Evolutionary conservation across 2,797 vertebrate genomes (phyloP).

Genomic region (Hylomyscus alleni): DNA sequence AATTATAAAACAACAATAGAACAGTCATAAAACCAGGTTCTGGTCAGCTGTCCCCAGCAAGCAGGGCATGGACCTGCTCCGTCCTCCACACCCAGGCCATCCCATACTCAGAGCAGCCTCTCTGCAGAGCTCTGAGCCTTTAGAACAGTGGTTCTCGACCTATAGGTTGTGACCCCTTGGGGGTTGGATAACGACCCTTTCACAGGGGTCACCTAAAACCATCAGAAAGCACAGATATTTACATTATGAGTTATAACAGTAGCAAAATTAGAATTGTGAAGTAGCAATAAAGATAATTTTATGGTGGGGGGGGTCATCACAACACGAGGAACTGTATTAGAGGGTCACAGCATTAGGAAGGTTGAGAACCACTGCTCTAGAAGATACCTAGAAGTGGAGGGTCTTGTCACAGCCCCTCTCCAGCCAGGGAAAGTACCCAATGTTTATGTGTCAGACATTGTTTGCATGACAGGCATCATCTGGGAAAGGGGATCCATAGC

Average conservation of each 20-base stretch:
- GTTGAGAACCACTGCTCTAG: neutral
- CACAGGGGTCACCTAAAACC: neutral
- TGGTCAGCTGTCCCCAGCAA: neutral
- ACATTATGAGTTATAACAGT: neutral
- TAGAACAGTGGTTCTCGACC: neutral
- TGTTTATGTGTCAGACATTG: neutral
- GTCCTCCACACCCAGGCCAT: neutral
- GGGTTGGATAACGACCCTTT: neutral
- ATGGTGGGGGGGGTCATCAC: neutral
- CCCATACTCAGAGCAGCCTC: neutral
- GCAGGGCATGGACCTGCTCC: neutral
- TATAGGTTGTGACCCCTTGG: neutral
- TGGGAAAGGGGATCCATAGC: neutral
- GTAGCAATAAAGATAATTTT: neutral
- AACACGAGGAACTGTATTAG: neutral
- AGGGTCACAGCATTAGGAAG: neutral
- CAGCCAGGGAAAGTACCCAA: neutral
- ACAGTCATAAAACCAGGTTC: slow-evolving; percentile 32
- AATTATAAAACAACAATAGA: slow-evolving; percentile 35
- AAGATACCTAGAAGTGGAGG: no score
- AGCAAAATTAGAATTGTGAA: neutral
- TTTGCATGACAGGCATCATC: neutral
- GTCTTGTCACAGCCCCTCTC: neutral
- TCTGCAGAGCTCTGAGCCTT: neutral
- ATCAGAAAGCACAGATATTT: neutral